These are phyloP conservation scores for Euborellia annulipes DNA, from an alignment of 1,140 invertebrate genomes.

Conservation along the genomic window DNA sequence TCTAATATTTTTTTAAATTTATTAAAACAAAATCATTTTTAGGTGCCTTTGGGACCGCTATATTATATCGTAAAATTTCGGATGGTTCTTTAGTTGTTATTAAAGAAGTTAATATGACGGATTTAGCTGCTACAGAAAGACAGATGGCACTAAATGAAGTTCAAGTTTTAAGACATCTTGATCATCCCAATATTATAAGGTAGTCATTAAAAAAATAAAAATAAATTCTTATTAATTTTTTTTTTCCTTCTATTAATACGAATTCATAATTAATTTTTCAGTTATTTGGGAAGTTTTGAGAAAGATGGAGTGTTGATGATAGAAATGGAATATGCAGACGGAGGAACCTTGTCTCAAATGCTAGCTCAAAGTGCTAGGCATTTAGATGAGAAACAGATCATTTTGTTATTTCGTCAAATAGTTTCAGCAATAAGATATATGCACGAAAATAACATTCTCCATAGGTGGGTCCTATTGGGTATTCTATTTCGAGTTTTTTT, in stretches of 20 bases:
- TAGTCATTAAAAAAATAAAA: slow-evolving; percentile 9
- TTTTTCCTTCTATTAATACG: neutral
- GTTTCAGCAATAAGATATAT: slow-evolving; percentile 51
- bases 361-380: slow-evolving; percentile 31
- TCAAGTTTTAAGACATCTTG: slow-evolving; percentile 47
- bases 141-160: slow-evolving; percentile 64
- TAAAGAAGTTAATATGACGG: slow-evolving; percentile 60
- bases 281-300: slow-evolving; percentile 61
- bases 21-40: slow-evolving; percentile 7
- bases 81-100: slow-evolving; percentile 53
- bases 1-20: no score
- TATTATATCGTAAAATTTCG: slow-evolving; percentile 46
- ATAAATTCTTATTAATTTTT: slow-evolving; percentile 2
- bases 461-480: slow-evolving; percentile 32
- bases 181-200: slow-evolving; percentile 57
- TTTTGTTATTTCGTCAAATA: slow-evolving; percentile 52
- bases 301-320: slow-evolving; percentile 55
- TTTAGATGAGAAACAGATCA: slow-evolving; percentile 43
- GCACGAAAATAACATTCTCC: slow-evolving; percentile 55
- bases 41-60: slow-evolving; percentile 61
- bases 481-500: no score
- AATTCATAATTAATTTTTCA: slow-evolving; percentile 18
- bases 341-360: slow-evolving; percentile 51
- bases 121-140: slow-evolving; percentile 46
- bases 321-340: slow-evolving; percentile 70